These are phyloP conservation scores for Steinernema scapterisci DNA, from an alignment of 2,888 invertebrate genomes.

Conservation along the genomic window DNA sequence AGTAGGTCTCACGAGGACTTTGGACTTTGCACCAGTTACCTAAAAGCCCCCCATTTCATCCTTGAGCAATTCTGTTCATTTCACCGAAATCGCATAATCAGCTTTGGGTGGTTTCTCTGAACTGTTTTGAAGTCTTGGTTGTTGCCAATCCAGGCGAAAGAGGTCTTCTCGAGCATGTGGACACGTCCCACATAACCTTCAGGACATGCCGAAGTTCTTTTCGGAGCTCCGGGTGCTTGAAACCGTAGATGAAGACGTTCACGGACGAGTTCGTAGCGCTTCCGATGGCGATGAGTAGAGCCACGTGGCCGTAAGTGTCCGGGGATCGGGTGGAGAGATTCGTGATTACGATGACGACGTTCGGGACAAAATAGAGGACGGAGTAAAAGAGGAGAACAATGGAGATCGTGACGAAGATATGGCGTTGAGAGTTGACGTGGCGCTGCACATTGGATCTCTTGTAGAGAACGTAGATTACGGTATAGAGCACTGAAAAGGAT, in stretches of 20 bases:
- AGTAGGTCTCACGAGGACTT: no score
- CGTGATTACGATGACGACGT: constrained; percentile 4
- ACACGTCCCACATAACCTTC: not conserved
- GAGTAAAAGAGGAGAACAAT: constrained; percentile 5
- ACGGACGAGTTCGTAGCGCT: not conserved
- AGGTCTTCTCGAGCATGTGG: not conserved
- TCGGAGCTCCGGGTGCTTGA: constrained; percentile 10
- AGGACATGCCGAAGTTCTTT: not conserved
- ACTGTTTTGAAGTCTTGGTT: not conserved
- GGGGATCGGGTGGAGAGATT: not conserved
- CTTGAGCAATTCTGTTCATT: no score
- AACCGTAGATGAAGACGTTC: constrained; percentile 29
- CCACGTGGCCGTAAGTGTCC: not conserved
- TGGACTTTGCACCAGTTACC: no score
- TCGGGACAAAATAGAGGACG: constrained; percentile 10
- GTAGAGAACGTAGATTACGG: constrained; percentile 19
- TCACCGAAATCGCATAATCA: no score
- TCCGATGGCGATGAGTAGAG: not conserved
- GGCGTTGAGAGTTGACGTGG: not conserved
- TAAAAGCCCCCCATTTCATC: no score
- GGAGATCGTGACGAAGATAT: constrained; percentile 26
- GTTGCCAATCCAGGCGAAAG: not conserved
- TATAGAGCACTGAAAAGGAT: not conserved
- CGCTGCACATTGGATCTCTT: not conserved
- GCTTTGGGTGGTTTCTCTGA: not conserved